These are phyloP conservation scores for Ectemnius cavifrons DNA, from an alignment of 2,888 invertebrate genomes.

Conservation along the genomic window DNA sequence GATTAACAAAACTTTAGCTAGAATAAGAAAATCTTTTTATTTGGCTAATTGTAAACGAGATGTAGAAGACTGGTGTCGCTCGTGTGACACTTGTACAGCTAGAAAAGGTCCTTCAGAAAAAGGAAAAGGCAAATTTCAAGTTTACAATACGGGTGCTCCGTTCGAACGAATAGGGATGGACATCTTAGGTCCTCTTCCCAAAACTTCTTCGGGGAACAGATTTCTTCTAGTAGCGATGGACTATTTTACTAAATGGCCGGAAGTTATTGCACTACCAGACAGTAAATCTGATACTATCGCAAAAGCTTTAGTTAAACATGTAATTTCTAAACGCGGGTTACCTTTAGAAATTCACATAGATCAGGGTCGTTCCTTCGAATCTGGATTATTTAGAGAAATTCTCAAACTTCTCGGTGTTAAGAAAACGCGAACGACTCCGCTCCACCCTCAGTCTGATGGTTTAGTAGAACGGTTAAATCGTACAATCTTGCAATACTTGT, in stretches of 20 bases:
- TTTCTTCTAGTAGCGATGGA: neutral
- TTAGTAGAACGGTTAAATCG: neutral
- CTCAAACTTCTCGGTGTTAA: neutral
- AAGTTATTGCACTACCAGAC: neutral
- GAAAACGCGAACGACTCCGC: conserved; percentile 3
- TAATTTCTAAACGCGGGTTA: neutral
- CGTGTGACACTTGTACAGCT: neutral
- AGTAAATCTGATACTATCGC: neutral
- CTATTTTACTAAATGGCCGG: neutral
- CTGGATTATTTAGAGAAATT: neutral
- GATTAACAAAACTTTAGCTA: neutral
- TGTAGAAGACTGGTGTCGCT: conserved; percentile 10
- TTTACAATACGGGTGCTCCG: conserved; percentile 1
- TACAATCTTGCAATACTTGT: too few relatives aligned
- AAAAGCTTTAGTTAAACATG: neutral
- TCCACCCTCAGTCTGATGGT: conserved; percentile 9
- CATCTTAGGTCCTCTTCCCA: neutral
- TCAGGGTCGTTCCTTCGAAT: neutral
- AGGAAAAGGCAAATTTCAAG: neutral
- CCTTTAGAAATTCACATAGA: neutral
- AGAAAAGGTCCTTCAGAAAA: neutral
- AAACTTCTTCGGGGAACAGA: neutral
- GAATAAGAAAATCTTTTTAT: neutral
- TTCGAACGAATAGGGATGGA: conserved; percentile 6
- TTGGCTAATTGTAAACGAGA: neutral